Conservation (phyloP, 92 coral and sea anemone species). For the Isaurus tuberculatus region DNA sequence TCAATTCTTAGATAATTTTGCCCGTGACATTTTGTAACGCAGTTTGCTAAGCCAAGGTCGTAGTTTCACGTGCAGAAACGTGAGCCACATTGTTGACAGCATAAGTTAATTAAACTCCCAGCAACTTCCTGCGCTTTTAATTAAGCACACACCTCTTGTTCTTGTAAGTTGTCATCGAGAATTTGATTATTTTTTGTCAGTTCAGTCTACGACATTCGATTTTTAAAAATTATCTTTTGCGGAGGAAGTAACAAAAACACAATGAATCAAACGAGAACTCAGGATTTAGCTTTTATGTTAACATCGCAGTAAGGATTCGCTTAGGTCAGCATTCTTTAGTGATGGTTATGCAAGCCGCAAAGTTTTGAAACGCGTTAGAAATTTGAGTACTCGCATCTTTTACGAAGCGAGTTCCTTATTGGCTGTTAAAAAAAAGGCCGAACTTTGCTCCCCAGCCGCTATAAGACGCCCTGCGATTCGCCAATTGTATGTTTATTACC, state of each 20-base stretch:
- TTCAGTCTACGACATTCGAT: background rate
- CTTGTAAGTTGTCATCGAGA: background rate
- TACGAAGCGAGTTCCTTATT: background rate
- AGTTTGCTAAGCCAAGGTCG: background rate
- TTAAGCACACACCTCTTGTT: background rate
- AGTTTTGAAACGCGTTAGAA: background rate
- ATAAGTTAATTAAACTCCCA: background rate
- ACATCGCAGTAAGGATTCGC: background rate
- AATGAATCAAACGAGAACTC: no score
- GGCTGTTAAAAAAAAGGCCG: background rate
- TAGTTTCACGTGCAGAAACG: background rate
- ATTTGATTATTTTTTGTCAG: background rate
- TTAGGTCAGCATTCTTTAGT: background rate
- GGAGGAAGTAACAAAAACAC: no score
- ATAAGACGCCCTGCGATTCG: background rate
- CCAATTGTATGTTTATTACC: background rate
- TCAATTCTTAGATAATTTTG: background rate
- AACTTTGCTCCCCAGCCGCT: constrained; percentile 33
- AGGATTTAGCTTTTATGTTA: background rate
- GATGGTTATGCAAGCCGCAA: background rate
- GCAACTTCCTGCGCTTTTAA: background rate
- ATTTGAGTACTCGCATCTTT: background rate
- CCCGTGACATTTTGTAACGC: background rate
- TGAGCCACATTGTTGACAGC: background rate
- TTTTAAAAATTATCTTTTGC: background rate